Evolutionary conservation across 53 echinoderm and acorn worm genomes (phyloP).

Genomic region (Zoroaster sp.): DNA sequence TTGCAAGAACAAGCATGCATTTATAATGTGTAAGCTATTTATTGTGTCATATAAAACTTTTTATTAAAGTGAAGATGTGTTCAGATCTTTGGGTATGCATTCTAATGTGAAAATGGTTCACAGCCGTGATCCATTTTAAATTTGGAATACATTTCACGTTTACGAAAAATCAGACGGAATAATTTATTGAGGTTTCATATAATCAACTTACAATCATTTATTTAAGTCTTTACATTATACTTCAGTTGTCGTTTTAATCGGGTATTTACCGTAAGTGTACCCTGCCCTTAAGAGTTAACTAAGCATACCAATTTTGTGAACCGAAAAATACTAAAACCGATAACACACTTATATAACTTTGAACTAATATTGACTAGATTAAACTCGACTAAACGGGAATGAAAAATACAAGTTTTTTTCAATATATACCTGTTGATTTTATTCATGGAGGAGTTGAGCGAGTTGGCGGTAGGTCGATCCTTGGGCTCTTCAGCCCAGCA

Average conservation of each 20-base stretch:
- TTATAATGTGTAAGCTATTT: neutral
- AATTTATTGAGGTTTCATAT: too few relatives aligned
- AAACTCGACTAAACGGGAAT: neutral
- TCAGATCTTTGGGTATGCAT: neutral
- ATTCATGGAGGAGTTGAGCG: slow-evolving; percentile 13
- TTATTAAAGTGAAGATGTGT: neutral
- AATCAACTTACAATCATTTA: too few relatives aligned
- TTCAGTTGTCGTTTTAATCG: too few relatives aligned
- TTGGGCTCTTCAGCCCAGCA: slow-evolving; percentile 43
- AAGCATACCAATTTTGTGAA: neutral
- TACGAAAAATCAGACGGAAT: too few relatives aligned
- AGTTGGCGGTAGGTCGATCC: slow-evolving; percentile 26
- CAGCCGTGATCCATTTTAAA: too few relatives aligned
- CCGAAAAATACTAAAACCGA: neutral
- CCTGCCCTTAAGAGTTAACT: too few relatives aligned
- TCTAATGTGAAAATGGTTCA: neutral
- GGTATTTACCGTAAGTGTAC: too few relatives aligned
- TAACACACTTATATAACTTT: neutral
- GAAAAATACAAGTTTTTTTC: neutral
- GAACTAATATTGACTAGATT: neutral
- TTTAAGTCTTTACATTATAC: too few relatives aligned
- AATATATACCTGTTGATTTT: slow-evolving; percentile 35
- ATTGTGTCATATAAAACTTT: neutral
- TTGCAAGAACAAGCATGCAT: neutral
- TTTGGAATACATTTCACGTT: too few relatives aligned